Evolutionary conservation across 2,888 invertebrate species (phyloP), one percentile per base, ranked within the genome.

Genomic region (Nomada ruficornis): DNA sequence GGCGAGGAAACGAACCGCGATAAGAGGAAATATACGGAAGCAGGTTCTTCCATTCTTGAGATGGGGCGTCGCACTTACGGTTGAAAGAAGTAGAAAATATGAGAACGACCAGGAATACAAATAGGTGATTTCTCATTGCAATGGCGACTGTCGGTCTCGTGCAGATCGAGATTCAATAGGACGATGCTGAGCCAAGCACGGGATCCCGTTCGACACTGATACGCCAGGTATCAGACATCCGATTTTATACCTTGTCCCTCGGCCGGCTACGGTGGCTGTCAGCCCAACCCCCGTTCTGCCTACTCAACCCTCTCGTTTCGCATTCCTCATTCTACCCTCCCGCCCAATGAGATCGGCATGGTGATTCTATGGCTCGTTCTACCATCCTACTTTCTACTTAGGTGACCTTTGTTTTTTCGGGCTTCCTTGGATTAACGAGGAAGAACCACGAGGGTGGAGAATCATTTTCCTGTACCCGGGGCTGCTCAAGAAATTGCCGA

Each of bases 201-300:
- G 82, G 89, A 88, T 85, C 85, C 77, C 80, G 82, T 80, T 10
- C 80, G 85, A 80, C 80, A 92, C 91, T 92, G 92, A 86, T 86
- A 89, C 76, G 82, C 85, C 76, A 83, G 87, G 87, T 90, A 87
- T 77, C 81, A 82, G 85, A 70, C 89, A 86, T 85, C 85, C 78
- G 86, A 88, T 91, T 92, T 91, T 92, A 92, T 92, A 92, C 91
- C 91, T 88, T 80, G 86, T 83, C 78, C 89, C 80, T 60, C 79
- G 69, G 47, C 74, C 76, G 42, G 50, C 68, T 59, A 70, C 65
- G 76, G 80, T 69, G 77, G 57, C 63, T 69, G 65, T 77, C 64
- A 65, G 64, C 72, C 76, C 76, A 42, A 44, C 67, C 65, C 54
- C 67, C 76, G 65, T 52, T 50, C 18, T 55, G 18, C 13, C 47